These are phyloP conservation scores for Corythoichthys haematopterus DNA, from an alignment of 2,113 vertebrate genomes.

Conservation along the genomic window DNA sequence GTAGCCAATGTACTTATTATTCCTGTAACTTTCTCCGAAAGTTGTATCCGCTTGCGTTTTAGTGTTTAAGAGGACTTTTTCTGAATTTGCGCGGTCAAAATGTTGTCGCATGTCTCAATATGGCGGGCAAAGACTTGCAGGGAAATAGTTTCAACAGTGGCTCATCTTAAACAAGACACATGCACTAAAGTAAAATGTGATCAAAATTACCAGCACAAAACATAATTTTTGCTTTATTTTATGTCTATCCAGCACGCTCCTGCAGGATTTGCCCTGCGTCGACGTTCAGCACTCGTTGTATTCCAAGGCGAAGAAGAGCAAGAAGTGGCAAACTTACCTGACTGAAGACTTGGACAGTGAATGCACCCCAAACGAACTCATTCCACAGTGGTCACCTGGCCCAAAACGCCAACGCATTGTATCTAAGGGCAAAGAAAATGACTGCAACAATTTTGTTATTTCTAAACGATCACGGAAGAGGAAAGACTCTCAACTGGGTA, in stretches of 20 bases:
- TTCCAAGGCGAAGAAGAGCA: slow-evolving; percentile 20
- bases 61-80: background rate
- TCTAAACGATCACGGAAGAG: slow-evolving; percentile 69
- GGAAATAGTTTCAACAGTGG: background rate
- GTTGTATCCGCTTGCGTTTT: background rate
- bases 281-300: slow-evolving; percentile 60
- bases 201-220: too few relatives aligned
- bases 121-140: slow-evolving; percentile 41
- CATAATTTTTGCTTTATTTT: background rate
- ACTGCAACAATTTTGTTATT: slow-evolving; percentile 69
- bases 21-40: background rate
- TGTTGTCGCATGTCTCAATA: slow-evolving; percentile 17
- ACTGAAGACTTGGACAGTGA: slow-evolving; percentile 71
- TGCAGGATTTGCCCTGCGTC: slow-evolving; percentile 77
- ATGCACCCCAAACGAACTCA: slow-evolving; percentile 78
- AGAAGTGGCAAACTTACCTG: slow-evolving; percentile 26
- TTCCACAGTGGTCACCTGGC: slow-evolving; percentile 66
- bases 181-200: background rate
- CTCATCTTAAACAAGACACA: background rate
- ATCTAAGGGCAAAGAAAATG: slow-evolving; percentile 73
- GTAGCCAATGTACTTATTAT: background rate
- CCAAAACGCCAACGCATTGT: slow-evolving; percentile 67
- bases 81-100: slow-evolving; percentile 35
- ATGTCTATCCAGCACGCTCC: slow-evolving; percentile 65
- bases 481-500: slow-evolving; percentile 54